phyloP scores from a whole-genome alignment of 1,140 invertebrate genomes.

The Schlechtendalia chinensis region DNA sequence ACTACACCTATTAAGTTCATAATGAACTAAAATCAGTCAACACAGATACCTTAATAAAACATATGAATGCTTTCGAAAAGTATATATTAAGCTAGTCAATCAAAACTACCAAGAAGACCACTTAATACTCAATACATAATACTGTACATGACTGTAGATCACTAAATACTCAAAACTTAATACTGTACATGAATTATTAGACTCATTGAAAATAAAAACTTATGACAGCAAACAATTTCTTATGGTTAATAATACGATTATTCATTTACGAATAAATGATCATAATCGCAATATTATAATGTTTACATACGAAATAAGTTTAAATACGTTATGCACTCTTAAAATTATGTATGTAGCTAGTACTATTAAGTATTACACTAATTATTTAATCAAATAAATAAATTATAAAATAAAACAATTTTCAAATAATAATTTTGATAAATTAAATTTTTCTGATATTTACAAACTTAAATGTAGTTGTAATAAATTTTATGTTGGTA shows the following conservation, averaged over 20 bases:
- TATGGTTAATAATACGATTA: no score
- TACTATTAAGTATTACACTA: neutral
- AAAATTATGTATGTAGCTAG: neutral
- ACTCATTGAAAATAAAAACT: neutral
- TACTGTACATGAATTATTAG: neutral
- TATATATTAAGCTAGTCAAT: neutral
- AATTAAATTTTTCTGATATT: no score
- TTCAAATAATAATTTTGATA: no score
- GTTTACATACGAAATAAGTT: neutral
- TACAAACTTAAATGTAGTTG: no score
- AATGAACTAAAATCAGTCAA: neutral
- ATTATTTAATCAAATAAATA: neutral
- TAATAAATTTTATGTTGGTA: no score
- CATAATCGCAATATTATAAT: neutral
- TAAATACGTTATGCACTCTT: neutral
- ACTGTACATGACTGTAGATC: no score
- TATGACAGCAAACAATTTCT: neutral
- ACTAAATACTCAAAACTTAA: no score
- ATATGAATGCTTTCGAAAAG: conserved; percentile 25
- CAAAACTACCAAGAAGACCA: neutral
- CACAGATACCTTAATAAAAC: conserved; percentile 9
- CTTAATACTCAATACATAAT: neutral
- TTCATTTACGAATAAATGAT: no score
- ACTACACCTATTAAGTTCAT: neutral
- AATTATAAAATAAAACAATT: no score